Evolutionary conservation across 1,140 invertebrate genomes (phyloP), one percentile per base, ranked within the genome.

Genomic region (Tetramorium simillimum): DNA sequence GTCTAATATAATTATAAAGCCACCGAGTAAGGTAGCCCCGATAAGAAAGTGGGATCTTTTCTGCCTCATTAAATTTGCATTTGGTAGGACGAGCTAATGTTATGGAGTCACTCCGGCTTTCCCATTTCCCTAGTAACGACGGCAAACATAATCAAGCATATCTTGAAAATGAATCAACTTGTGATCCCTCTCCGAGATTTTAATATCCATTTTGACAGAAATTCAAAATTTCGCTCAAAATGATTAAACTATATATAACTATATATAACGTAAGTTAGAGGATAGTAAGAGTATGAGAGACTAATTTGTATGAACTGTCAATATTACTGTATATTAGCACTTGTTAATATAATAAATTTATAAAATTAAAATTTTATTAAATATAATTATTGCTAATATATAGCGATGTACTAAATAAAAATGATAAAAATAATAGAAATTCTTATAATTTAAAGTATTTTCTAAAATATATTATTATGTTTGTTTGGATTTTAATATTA

Each of bases 11-110:
- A 78, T 78, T 78, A 37, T 40, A 37, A 78, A 21, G 43, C 12
- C 12, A 28, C 60, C 21, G 24, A 37, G 40, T 12, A 9, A 33
- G 40, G 24, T 16, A 28, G 40, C 7, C 12, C 43, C 18, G 76
- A 78, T 78, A 78, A 49, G 76, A 78, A 49, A 78, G 40, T 46
- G 60, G 76, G 63, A 49, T 78, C 76, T 78, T 65, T 65, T 78
- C 43, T 78, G 60, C 60, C 63, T 85, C 81, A 73, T 86, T 86
- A 86, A 84, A 89, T 89, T 88, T 72, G 88, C 86, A 65, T 88
- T 85, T 37, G 49, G 21, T 40, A 43, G 51, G 24, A 77, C 60
- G 72, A 62, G 51, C 76, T 78, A 65, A 72, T 33, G 69, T 88
- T 73, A 88, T 58, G 85, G 75, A 88, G 56, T 43, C 76, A 72